A percentile compares a stretch with the other conserved stretches of the same genome.
Conservation (phyloP, 2,113 vertebrate genomes). For the Pitta sordida region DNA sequence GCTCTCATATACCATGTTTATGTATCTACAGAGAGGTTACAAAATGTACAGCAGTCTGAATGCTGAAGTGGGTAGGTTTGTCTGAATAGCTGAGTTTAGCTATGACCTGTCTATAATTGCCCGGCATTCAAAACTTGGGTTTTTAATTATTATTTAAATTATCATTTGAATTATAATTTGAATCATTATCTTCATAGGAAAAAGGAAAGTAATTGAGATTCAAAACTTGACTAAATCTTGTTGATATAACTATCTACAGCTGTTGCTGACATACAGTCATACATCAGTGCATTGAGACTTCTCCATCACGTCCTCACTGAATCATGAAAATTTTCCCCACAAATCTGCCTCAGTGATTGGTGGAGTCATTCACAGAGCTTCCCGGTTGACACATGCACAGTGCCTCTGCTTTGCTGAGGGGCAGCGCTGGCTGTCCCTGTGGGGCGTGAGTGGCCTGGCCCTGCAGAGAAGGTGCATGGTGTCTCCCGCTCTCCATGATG, state of each 20-base stretch:
- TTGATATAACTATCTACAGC: background rate
- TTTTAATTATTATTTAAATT: background rate
- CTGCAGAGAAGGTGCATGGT: too few relatives aligned
- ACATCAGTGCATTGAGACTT: too few relatives aligned
- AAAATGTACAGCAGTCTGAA: background rate
- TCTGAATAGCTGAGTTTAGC: background rate
- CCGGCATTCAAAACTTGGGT: background rate
- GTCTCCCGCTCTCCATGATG: too few relatives aligned
- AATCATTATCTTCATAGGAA: too few relatives aligned
- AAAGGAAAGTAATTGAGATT: background rate
- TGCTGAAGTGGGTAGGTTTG: background rate
- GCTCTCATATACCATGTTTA: background rate
- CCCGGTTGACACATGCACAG: too few relatives aligned
- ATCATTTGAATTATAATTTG: background rate
- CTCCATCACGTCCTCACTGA: too few relatives aligned
- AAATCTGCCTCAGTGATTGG: too few relatives aligned
- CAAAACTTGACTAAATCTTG: background rate
- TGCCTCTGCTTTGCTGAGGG: too few relatives aligned
- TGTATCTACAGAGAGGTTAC: background rate
- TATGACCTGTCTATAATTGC: background rate
- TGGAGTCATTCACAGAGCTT: too few relatives aligned
- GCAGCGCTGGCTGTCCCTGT: too few relatives aligned
- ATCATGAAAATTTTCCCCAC: too few relatives aligned
- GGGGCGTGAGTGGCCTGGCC: too few relatives aligned
- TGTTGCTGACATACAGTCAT: background rate